Percentiles rank a stretch among this genome's conserved stretches.
These are phyloP conservation scores for Ceraclea dissimilis DNA, from an alignment of 2,888 invertebrate species.

Conservation along the genomic window DNA sequence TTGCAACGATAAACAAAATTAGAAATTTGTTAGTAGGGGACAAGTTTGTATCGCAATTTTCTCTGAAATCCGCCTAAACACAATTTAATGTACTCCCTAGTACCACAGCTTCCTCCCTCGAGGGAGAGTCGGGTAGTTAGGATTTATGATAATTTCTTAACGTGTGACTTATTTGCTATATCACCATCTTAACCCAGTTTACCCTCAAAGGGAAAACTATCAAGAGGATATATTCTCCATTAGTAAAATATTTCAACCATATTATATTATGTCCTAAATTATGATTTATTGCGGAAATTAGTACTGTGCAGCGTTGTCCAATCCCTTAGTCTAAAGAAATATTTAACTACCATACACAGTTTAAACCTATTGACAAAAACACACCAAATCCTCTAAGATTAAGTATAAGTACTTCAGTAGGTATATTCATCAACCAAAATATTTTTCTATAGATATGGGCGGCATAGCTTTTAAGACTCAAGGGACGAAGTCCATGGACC, in stretches of 20 bases:
- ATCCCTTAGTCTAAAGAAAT: no score
- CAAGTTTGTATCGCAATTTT: conserved; percentile 5
- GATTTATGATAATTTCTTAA: conserved; percentile 27
- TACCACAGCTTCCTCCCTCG: background rate
- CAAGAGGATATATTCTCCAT: conserved; percentile 8
- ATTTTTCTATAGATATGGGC: no score
- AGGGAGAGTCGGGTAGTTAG: conserved; percentile 24
- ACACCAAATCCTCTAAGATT: no score
- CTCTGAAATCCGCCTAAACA: conserved; percentile 18
- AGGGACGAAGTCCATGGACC: no score
- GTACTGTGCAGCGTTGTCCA: no score
- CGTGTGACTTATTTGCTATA: conserved; percentile 24
- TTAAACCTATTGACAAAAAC: no score
- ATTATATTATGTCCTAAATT: background rate
- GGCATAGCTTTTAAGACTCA: no score
- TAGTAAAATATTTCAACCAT: background rate
- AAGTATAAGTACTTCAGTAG: no score
- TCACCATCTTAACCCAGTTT: conserved; percentile 17
- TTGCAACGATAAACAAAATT: conserved; percentile 21
- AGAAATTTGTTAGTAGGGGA: conserved; percentile 17
- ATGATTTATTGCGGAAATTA: no score
- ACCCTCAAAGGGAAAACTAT: conserved; percentile 18
- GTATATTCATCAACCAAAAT: no score
- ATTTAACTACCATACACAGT: no score
- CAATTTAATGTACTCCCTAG: conserved; percentile 18